Percentiles rank a stretch among this genome's conserved stretches.
Conservation (phyloP, 2,113 vertebrate species). For the Clarias gariepinus region DNA sequence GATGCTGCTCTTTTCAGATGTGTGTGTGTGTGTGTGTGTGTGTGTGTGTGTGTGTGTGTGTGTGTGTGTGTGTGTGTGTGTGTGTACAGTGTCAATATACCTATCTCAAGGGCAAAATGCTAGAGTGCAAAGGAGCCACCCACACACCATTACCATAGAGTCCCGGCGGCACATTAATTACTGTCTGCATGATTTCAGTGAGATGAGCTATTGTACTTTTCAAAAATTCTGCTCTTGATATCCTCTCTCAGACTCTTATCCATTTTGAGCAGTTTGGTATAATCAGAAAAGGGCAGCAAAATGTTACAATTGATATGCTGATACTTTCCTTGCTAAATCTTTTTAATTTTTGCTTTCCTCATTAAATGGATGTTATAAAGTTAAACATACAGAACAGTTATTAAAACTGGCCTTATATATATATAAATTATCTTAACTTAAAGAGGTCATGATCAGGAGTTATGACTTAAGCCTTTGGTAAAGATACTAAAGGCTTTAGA, state of each 20-base stretch:
- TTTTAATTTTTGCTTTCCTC: background rate
- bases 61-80: background rate
- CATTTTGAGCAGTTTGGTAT: background rate
- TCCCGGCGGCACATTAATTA: constrained; percentile 47
- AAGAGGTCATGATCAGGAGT: background rate
- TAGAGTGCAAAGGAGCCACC: constrained; percentile 6
- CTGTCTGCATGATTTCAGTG: constrained; percentile 44
- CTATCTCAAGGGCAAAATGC: constrained; percentile 42
- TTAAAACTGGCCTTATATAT: background rate
- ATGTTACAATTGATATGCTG: background rate
- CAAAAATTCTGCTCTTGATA: background rate
- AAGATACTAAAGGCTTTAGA: background rate
- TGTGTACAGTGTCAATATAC: constrained; percentile 22
- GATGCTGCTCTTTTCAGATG: constrained; percentile 23
- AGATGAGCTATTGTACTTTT: constrained; percentile 23
- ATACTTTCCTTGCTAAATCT: background rate
- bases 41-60: background rate
- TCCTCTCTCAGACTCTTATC: background rate
- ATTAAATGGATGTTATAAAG: background rate
- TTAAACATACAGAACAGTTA: background rate
- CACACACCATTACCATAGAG: constrained; percentile 32
- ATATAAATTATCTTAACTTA: background rate
- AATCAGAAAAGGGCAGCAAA: background rate
- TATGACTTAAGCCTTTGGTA: background rate
- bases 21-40: background rate